phyloP scores from a whole-genome alignment of 2,113 vertebrate genomes.

The Poeciliopsis prolifica region DNA sequence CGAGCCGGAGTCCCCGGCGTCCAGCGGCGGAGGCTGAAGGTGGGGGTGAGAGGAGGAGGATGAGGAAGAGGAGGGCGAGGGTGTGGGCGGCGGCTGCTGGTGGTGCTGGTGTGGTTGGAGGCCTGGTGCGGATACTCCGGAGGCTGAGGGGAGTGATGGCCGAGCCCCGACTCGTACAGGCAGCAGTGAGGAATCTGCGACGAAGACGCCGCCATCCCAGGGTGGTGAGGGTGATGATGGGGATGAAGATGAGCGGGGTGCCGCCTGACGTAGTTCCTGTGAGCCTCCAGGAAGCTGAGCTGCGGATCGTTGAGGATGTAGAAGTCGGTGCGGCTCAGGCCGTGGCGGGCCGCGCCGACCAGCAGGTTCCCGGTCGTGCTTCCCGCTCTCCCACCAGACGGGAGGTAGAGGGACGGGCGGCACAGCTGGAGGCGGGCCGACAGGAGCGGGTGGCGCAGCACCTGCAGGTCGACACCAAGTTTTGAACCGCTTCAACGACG shows the following conservation, averaged over 20 bases:
- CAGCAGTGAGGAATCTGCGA: conserved; percentile 83
- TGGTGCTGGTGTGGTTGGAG: conserved; percentile 60
- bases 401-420: conserved; percentile 94
- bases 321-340: conserved; percentile 95
- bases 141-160: conserved; percentile 84
- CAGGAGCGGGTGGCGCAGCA: conserved; percentile 88
- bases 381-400: conserved; percentile 97
- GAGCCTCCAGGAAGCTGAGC: conserved; percentile 92
- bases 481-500: not conserved
- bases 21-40: conserved; percentile 63
- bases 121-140: conserved; percentile 72
- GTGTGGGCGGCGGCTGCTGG: conserved; percentile 51
- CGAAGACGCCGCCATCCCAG: conserved; percentile 16
- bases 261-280: conserved; percentile 91
- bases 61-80: conserved; percentile 46
- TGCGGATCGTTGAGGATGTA: conserved; percentile 97
- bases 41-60: conserved; percentile 66
- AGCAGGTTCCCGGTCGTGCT: conserved; percentile 95
- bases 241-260: conserved; percentile 59
- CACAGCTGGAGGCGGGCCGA: conserved; percentile 91
- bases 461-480: conserved; percentile 36
- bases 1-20: conserved; percentile 66
- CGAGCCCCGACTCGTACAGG: conserved; percentile 86
- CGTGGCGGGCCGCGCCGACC: conserved; percentile 90
- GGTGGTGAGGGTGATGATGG: conserved; percentile 55